Evolutionary conservation across 2,888 invertebrate species (phyloP).

Genomic region (Chrysotoxum bicinctum): DNA sequence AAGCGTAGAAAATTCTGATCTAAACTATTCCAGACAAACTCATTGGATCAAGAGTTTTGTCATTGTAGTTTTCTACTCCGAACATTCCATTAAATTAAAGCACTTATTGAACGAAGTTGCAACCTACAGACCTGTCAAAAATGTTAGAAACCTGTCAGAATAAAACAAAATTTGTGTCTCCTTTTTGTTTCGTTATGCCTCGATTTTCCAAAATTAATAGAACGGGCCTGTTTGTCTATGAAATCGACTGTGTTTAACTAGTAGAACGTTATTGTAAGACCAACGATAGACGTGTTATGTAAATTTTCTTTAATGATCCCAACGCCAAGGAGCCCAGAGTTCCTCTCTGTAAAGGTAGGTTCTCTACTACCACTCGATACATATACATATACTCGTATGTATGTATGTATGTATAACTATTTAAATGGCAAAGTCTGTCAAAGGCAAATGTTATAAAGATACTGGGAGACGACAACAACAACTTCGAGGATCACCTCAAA

Average conservation of each 20-base stretch:
- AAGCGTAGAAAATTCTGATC: neutral
- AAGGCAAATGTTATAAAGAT: slow-evolving; percentile 35
- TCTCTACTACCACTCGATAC: neutral
- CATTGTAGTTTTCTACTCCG: neutral
- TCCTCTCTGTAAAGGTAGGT: too few relatives aligned
- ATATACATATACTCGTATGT: too few relatives aligned
- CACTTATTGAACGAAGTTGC: too few relatives aligned
- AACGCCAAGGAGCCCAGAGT: slow-evolving; percentile 19
- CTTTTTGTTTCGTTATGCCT: too few relatives aligned
- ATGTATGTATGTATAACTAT: neutral
- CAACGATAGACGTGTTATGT: slow-evolving; percentile 72
- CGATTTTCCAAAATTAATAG: neutral
- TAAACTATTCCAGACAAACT: neutral
- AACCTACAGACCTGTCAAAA: too few relatives aligned
- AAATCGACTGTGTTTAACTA: slow-evolving; percentile 42
- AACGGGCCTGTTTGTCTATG: neutral
- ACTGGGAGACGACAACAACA: neutral
- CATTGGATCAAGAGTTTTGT: neutral
- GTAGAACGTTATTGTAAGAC: slow-evolving; percentile 70
- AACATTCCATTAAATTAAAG: too few relatives aligned
- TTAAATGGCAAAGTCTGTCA: slow-evolving; percentile 46
- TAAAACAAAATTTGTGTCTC: too few relatives aligned
- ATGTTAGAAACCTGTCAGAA: too few relatives aligned
- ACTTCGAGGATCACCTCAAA: slow-evolving; percentile 11
- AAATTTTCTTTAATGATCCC: slow-evolving; percentile 71